phyloP scores from a whole-genome alignment of 1,140 invertebrate genomes.

The Diplogasteroides magnus region DNA sequence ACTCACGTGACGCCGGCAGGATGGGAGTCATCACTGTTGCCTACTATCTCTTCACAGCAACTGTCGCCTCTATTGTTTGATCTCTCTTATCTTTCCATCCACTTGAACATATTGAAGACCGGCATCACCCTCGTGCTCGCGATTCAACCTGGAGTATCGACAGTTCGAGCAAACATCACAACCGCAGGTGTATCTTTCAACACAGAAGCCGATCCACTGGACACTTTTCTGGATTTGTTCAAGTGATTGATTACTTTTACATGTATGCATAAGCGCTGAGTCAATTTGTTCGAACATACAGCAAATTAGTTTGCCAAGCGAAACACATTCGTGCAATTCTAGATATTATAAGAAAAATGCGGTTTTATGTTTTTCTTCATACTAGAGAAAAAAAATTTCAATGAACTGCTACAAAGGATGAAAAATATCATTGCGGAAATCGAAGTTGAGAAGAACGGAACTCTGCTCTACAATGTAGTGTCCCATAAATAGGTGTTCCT shows the following conservation, averaged over 20 bases:
- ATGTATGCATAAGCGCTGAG: constrained; percentile 38
- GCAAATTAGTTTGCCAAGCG: no score
- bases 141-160: constrained; percentile 19
- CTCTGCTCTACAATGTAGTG: no score
- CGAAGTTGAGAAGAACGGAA: no score
- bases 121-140: constrained; percentile 10
- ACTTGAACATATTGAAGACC: background rate
- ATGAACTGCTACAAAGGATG: no score
- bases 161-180: background rate
- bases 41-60: constrained; percentile 59
- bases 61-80: constrained; percentile 56
- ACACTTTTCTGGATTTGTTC: constrained; percentile 69
- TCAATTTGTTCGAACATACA: no score
- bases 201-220: constrained; percentile 69
- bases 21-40: constrained; percentile 57
- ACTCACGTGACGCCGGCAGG: constrained; percentile 40
- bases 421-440: no score
- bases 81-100: background rate
- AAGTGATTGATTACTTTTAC: constrained; percentile 7
- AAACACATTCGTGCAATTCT: no score
- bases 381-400: no score
- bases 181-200: constrained; percentile 25
- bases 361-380: no score
- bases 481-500: no score
- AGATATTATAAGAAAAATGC: no score